Evolutionary conservation across 2,888 invertebrate species (phyloP), one percentile per base, ranked within the genome.

Genomic region (Hyposoter dolosus): DNA sequence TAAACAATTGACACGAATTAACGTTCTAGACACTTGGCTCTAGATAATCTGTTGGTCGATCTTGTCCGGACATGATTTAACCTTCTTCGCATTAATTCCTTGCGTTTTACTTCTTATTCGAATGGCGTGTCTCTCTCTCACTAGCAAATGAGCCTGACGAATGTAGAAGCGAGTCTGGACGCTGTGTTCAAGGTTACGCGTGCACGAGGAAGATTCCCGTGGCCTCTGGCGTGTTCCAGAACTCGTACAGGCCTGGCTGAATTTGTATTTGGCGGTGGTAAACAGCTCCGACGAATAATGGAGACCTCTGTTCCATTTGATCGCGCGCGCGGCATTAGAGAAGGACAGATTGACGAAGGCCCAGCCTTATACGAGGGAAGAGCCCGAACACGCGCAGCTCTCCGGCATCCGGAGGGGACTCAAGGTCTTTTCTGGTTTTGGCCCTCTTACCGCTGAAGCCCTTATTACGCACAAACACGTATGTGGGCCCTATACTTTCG

Each of bases 341-440:
- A 32, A 75, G 50, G 76, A 77, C 77, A n/a, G 83, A 71, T 23
- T 17, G 28, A n/a, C 47, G 53, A 56, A 77, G 76, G 83, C 71
- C 83, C 83, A 69, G 19, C 28, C 43, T 28, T 32, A 28, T n/a
- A 69, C 47, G 65, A 28, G 83, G 78, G 75, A 85, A 65, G 69
- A 75, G 74, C 69, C 75, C 65, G 68, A 78, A 71, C 74, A 63
- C 74, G 66, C 65, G 65, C 81, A 45, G 53, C 75, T 65, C 75
- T 50, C 12, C 40, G 60, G 76, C 72, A 80, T 86, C 74, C 80
- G 72, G 82, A 76, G 71, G 80, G 82, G 86, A 72, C 76, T 87
- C 88, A 88, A 89, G 88, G 88, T 88, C 87, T 87, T 87, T 60
- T 87, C 84, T 87, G 83, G 83, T 87, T 82, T 88, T 82, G 84